Percentiles rank a stretch among this genome's conserved stretches.
phyloP scores from a whole-genome alignment of 2,888 invertebrate species.

The Sinohyriopsis cumingii region DNA sequence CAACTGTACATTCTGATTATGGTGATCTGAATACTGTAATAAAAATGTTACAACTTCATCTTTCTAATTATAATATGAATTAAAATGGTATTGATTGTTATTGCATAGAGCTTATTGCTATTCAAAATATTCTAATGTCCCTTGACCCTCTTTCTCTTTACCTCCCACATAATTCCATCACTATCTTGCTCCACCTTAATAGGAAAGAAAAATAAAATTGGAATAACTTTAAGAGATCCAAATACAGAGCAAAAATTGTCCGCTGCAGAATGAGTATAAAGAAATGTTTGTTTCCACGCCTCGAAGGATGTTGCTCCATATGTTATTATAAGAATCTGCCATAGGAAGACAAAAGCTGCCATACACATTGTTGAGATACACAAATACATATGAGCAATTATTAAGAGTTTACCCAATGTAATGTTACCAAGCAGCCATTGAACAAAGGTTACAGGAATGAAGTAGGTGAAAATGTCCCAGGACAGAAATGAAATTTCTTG shows the following conservation, averaged over 20 bases:
- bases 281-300: conserved; percentile 43
- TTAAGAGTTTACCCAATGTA: conserved; percentile 34
- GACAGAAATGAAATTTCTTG: conserved; percentile 43
- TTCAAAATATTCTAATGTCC: conserved; percentile 23
- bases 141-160: conserved; percentile 40
- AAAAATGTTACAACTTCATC: too few species aligned
- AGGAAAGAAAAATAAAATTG: conserved; percentile 40
- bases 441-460: conserved; percentile 47
- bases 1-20: too few species aligned
- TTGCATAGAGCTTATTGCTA: too few species aligned
- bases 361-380: conserved; percentile 31
- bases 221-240: conserved; percentile 49
- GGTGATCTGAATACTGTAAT: too few species aligned
- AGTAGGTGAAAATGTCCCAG: conserved; percentile 39
- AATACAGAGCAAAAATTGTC: conserved; percentile 59
- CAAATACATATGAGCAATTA: conserved; percentile 45
- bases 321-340: conserved; percentile 50
- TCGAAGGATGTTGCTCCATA: conserved; percentile 61
- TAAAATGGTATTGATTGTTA: too few species aligned
- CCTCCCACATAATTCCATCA: conserved; percentile 59
- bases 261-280: conserved; percentile 16
- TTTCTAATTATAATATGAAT: too few species aligned
- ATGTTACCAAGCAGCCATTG: conserved; percentile 48
- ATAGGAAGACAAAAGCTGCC: conserved; percentile 45
- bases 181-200: conserved; percentile 35